Base-by-base conservation (phyloP, 2,888 invertebrate genomes). In the Chaetoderma sp. region DNA sequence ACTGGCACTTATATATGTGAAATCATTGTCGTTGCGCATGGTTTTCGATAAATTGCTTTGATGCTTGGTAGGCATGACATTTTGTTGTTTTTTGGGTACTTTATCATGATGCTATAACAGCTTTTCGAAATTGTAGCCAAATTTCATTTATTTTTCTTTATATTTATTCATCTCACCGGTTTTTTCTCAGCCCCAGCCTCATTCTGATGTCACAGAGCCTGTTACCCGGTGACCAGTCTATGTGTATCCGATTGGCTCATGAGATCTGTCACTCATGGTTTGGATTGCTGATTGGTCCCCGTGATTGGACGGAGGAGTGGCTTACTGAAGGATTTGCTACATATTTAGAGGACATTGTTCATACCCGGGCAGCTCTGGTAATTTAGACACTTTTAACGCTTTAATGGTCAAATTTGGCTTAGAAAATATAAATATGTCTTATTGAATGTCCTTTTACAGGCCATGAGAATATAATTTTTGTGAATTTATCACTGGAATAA, bases 221-320 rank as follows among this genome's bases (percentile, higher is more conserved):
- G 3, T 70, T 87, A 39, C 64, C 77, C 18, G 76, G 78, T 5
- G 83, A 83, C 64, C 67, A 71, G 3, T 77, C 75, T 44, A 81
- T 84, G 80, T 72, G 72, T 33, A 71, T 78, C 23, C 70, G 86
- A 18, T 52, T 87, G 25, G 80, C 86, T 4, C 87, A 87, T 74
- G 87, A 87, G 73, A 59, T 87, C n/a, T 77, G 83, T 60, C 88
- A 88, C 68, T 82, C 83, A 1, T 88, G 88, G 88, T 88, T 87
- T 77, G 88, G 88, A 0, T 70, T 88, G 2, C 69, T 83, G 16
- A 84, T 87, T 59, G 88, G 88, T 18, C 86, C 87, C 4, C 64
- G 73, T 32, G 87, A 88, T 74, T 88, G 88, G 88, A 84, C 84
- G 18, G 88, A 88, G 75, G 88, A 87, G 71, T 88, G 87, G 87